Evolutionary conservation across 2,797 vertebrate genomes (phyloP).

Genomic region (Hozukius guyotensis): DNA sequence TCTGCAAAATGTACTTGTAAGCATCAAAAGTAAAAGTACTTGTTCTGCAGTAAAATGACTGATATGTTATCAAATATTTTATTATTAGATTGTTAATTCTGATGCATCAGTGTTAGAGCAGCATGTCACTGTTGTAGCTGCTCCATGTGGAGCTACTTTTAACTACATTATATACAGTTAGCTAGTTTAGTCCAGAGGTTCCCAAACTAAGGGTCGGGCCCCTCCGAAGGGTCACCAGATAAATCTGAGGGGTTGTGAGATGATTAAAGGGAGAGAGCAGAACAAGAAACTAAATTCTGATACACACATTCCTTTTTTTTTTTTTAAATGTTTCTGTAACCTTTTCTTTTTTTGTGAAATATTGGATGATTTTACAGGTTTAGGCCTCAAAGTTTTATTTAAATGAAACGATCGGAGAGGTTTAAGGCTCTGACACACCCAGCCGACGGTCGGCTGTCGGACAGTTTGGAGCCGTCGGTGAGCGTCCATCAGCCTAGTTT

Average conservation of each 20-base stretch:
- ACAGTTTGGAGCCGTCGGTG: too few species aligned
- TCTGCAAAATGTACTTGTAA: neutral
- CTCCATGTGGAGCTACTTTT: neutral
- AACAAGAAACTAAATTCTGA: too few species aligned
- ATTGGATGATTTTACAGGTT: neutral
- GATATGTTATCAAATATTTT: too few species aligned
- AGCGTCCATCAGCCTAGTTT: too few species aligned
- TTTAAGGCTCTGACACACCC: neutral
- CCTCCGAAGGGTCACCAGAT: neutral
- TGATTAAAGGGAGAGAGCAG: neutral
- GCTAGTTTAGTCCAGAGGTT: too few species aligned
- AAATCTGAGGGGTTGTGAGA: neutral
- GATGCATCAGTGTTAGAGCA: too few species aligned
- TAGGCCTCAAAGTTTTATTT: neutral
- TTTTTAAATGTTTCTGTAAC: neutral
- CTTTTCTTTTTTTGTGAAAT: neutral
- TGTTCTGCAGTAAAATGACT: neutral
- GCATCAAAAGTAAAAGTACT: neutral
- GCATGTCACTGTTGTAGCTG: too few species aligned
- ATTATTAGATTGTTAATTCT: too few species aligned
- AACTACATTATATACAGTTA: neutral
- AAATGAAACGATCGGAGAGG: neutral
- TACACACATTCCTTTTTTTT: too few species aligned
- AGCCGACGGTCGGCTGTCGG: too few species aligned
- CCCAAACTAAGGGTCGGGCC: accelerated